Evolutionary conservation across 2,113 vertebrate species (phyloP).

Genomic region (Cromileptes altivelis): DNA sequence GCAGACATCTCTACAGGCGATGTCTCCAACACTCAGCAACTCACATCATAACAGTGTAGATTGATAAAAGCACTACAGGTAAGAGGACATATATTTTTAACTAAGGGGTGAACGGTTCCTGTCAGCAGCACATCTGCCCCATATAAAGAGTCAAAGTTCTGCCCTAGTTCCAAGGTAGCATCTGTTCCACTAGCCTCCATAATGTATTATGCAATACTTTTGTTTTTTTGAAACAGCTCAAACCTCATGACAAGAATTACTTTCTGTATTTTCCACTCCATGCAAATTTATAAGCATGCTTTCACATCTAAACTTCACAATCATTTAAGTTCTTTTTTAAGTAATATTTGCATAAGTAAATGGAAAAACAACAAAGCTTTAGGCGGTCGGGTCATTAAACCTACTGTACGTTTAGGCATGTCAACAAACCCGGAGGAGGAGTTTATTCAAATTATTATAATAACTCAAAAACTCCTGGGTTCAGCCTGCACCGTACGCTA

Average conservation of each 20-base stretch:
- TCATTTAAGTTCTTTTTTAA: neutral
- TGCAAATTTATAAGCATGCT: neutral
- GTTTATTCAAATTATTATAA: conserved; percentile 8
- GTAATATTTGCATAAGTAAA: neutral
- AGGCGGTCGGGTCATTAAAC: neutral
- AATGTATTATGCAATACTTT: neutral
- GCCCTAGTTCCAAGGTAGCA: conserved; percentile 6
- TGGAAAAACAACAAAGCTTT: neutral
- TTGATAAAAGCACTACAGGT: too few species aligned
- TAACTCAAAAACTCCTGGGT: conserved; percentile 1
- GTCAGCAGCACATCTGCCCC: neutral
- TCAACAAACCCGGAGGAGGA: conserved; percentile 5
- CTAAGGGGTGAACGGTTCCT: too few species aligned
- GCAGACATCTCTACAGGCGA: too few species aligned
- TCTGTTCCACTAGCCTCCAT: conserved; percentile 18
- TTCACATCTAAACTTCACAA: neutral
- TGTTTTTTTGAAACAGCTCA: neutral
- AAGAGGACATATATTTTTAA: too few species aligned
- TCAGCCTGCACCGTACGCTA: neutral
- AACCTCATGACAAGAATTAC: neutral
- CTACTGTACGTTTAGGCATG: neutral
- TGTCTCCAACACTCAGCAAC: too few species aligned
- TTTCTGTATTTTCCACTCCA: neutral
- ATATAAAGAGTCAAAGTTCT: neutral
- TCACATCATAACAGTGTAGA: too few species aligned